Conservation (phyloP, 2,113 vertebrate species). For the Lagopus muta region DNA sequence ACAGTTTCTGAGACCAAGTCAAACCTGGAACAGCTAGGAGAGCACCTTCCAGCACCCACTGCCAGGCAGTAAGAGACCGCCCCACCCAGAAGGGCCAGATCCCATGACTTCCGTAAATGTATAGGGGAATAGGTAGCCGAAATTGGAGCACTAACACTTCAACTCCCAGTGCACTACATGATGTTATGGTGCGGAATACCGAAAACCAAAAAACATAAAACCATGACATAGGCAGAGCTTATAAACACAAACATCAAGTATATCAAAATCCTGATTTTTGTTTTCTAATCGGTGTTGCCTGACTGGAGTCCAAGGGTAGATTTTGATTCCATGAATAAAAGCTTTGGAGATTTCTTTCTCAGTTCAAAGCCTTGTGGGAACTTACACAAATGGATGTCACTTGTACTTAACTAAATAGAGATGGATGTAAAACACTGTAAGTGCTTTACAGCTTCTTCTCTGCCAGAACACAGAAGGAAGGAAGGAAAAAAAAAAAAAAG, state of each 20-base stretch:
- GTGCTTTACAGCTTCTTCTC: background rate
- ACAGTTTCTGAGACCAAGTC: too few relatives aligned
- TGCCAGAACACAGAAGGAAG: background rate
- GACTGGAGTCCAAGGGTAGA: background rate
- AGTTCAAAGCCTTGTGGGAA: background rate
- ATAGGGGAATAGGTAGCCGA: too few relatives aligned
- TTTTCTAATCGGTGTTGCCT: background rate
- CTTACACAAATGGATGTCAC: background rate
- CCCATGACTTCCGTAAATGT: too few relatives aligned
- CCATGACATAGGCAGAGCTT: background rate
- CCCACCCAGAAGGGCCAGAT: too few relatives aligned
- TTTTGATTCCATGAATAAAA: background rate
- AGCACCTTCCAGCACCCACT: too few relatives aligned
- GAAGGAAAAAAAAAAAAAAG: background rate
- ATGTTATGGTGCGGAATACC: too few relatives aligned
- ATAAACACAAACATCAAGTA: background rate
- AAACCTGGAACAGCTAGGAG: too few relatives aligned
- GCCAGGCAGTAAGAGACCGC: too few relatives aligned
- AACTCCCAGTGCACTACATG: too few relatives aligned
- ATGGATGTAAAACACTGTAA: background rate
- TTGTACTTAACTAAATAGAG: background rate
- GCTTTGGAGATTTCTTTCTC: background rate
- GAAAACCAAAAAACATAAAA: too few relatives aligned
- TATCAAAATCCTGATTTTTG: background rate
- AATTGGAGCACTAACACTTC: too few relatives aligned